These are phyloP conservation scores for Cetonia aurata DNA, from an alignment of 2,888 invertebrate species.

Conservation along the genomic window DNA sequence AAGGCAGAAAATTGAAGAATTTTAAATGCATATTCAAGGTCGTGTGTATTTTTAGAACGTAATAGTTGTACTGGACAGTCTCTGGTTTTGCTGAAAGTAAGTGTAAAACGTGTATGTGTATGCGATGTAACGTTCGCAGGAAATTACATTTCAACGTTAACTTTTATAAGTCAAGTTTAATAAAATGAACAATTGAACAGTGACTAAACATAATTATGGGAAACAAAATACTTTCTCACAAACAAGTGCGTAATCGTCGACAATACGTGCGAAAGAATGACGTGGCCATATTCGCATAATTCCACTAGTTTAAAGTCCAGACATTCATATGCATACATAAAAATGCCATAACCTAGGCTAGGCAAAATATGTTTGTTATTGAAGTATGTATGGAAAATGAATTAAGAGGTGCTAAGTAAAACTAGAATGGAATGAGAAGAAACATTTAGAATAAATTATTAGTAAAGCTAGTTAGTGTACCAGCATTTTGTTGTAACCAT, in stretches of 20 bases:
- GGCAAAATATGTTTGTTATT: background rate
- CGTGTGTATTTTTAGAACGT: constrained; percentile 31
- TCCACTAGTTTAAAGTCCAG: constrained; percentile 25
- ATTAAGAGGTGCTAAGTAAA: background rate
- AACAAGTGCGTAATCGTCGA: constrained; percentile 14
- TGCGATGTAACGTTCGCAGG: background rate
- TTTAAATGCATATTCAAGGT: constrained; percentile 36
- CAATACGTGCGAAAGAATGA: constrained; percentile 17
- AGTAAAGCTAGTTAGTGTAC: too few relatives aligned
- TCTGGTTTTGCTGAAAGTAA: constrained; percentile 5
- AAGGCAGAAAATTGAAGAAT: constrained; percentile 13
- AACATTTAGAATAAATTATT: too few relatives aligned
- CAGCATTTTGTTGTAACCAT: too few relatives aligned
- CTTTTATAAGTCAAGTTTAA: background rate
- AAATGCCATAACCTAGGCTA: constrained; percentile 15
- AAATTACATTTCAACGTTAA: constrained; percentile 1
- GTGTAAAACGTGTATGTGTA: background rate
- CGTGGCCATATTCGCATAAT: constrained; percentile 1
- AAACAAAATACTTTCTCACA: constrained; percentile 3
- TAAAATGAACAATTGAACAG: constrained; percentile 10
- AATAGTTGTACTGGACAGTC: constrained; percentile 22
- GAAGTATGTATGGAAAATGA: background rate
- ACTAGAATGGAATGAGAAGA: too few relatives aligned
- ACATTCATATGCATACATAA: constrained; percentile 6
- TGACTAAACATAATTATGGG: background rate